These are phyloP conservation scores for Oncopodura yosiiana DNA, from an alignment of 1,140 invertebrate species.

Conservation along the genomic window DNA sequence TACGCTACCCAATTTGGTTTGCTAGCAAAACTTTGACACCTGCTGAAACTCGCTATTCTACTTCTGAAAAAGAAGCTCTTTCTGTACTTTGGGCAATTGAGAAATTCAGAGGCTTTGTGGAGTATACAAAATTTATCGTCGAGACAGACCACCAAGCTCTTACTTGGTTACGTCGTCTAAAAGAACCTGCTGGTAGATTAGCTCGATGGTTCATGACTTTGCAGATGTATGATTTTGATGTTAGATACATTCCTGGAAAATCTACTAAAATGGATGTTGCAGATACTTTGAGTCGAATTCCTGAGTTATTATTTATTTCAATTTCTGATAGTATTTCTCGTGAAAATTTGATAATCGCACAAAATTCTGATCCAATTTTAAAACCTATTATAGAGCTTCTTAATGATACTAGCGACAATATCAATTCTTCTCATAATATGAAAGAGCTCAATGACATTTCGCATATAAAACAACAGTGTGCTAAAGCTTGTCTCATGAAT, in stretches of 20 bases:
- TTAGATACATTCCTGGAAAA: constrained; percentile 30
- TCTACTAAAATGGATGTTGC: too few species aligned
- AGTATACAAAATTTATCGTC: constrained; percentile 40
- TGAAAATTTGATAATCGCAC: constrained; percentile 7
- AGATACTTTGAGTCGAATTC: constrained; percentile 18
- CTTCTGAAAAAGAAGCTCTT: constrained; percentile 42
- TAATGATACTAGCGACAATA: too few species aligned
- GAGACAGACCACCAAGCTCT: constrained; percentile 46
- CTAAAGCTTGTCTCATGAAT: too few species aligned
- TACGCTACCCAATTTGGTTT: constrained; percentile 37
- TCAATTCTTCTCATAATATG: neutral
- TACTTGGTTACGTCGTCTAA: constrained; percentile 38
- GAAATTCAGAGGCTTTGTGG: constrained; percentile 39
- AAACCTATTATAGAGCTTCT: too few species aligned
- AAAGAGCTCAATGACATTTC: neutral
- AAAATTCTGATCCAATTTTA: constrained; percentile 2
- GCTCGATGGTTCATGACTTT: constrained; percentile 29
- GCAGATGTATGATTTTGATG: constrained; percentile 20
- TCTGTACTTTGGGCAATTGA: constrained; percentile 40
- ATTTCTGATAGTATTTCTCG: neutral
- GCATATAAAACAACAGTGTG: neutral
- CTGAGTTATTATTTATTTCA: neutral
- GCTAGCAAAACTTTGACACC: constrained; percentile 37
- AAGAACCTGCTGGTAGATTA: constrained; percentile 14
- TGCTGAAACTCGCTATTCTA: constrained; percentile 39